Percentiles rank a stretch among this genome's conserved stretches.
These are phyloP conservation scores for Agriotes lineatus DNA, from an alignment of 2,888 invertebrate species.

Conservation along the genomic window DNA sequence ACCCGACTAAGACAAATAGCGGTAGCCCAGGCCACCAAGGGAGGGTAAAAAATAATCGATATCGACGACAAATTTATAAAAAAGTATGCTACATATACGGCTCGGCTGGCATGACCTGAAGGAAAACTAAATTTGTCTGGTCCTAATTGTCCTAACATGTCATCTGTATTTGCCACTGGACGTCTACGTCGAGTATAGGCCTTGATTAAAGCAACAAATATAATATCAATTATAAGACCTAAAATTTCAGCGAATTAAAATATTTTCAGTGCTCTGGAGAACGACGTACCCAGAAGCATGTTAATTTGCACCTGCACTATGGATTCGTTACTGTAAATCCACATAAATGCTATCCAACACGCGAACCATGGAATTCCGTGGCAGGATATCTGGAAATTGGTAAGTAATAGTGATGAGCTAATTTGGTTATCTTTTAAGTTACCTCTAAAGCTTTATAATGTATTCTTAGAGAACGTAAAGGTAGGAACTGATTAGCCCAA, in stretches of 20 bases:
- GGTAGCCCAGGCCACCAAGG: conserved; percentile 80
- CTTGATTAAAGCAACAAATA: conserved; percentile 82
- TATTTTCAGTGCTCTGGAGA: conserved; percentile 8
- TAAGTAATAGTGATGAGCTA: no score
- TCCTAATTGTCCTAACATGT: conserved; percentile 77
- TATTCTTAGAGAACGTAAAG: conserved; percentile 68
- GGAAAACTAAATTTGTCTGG: conserved; percentile 95
- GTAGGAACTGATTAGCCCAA: conserved; percentile 66
- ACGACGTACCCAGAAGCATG: conserved; percentile 78
- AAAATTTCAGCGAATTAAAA: conserved; percentile 62
- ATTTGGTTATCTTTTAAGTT: conserved; percentile 39
- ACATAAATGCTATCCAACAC: conserved; percentile 81
- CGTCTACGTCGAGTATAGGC: conserved; percentile 82
- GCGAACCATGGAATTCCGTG: conserved; percentile 91
- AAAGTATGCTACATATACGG: conserved; percentile 81
- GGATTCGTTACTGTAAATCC: conserved; percentile 77
- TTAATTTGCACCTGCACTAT: conserved; percentile 88
- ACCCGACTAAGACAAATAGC: conserved; percentile 84
- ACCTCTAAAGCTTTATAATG: conserved; percentile 73
- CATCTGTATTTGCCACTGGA: conserved; percentile 74
- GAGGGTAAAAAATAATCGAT: conserved; percentile 70
- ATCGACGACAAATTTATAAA: conserved; percentile 76
- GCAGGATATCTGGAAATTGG: conserved; percentile 83
- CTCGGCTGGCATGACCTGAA: conserved; percentile 93
- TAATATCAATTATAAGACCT: conserved; percentile 86